phyloP scores from a whole-genome alignment of 37 sponge, comb jelly and placozoan genomes.

The Chondrilla cf. caribensis region DNA sequence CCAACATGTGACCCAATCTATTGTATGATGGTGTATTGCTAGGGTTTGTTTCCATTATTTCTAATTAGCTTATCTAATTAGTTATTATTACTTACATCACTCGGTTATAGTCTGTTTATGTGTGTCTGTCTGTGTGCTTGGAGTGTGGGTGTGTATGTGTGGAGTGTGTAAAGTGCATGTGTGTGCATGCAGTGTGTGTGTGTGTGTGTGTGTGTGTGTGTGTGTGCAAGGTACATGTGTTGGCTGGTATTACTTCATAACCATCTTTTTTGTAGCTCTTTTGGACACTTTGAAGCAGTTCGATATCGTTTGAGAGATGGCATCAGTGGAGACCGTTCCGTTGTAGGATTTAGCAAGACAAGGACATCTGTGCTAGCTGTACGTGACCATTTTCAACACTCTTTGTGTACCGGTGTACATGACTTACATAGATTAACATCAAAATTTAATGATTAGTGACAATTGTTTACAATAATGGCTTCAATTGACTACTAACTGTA shows the following conservation, averaged over 20 bases:
- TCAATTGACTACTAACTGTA: too few relatives aligned
- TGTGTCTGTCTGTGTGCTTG: neutral
- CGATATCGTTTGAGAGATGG: neutral
- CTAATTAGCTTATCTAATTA: too few relatives aligned
- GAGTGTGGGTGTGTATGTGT: neutral
- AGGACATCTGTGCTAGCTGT: neutral
- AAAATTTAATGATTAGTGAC: too few relatives aligned
- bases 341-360: conserved; percentile 21
- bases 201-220: neutral
- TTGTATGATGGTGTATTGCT: too few relatives aligned
- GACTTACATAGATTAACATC: too few relatives aligned
- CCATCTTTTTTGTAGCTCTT: neutral
- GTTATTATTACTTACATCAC: too few relatives aligned
- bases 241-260: neutral
- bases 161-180: neutral
- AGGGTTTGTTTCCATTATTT: too few relatives aligned
- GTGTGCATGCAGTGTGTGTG: neutral
- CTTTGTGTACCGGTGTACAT: too few relatives aligned
- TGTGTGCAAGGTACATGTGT: neutral
- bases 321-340: neutral
- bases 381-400: too few relatives aligned
- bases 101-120: neutral
- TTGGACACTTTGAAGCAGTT: conserved; percentile 25
- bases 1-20: too few relatives aligned
- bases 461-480: too few relatives aligned